These are phyloP conservation scores for Melanerpes aurifrons DNA, from an alignment of 2,113 vertebrate species.

Conservation along the genomic window DNA sequence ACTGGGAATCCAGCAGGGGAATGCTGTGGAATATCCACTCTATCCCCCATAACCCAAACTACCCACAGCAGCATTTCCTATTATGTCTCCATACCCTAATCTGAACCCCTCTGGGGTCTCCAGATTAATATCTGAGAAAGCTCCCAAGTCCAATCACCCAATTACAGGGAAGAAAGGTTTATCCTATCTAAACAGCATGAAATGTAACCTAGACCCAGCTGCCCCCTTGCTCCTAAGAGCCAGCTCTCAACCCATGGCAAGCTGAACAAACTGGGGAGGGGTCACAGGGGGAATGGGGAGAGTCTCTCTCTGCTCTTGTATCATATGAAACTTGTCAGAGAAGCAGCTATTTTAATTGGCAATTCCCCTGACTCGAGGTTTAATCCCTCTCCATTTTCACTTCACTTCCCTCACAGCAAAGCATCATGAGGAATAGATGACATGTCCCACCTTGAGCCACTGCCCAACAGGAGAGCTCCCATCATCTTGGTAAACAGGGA, in stretches of 20 bases:
- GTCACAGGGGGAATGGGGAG: slow-evolving; percentile 16
- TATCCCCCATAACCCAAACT: slow-evolving; percentile 72
- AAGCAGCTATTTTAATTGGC: slow-evolving; percentile 47
- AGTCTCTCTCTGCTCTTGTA: slow-evolving; percentile 19
- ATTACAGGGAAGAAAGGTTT: slow-evolving; percentile 73
- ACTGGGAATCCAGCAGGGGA: slow-evolving; percentile 24
- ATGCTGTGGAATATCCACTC: slow-evolving; percentile 24
- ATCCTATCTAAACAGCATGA: slow-evolving; percentile 75
- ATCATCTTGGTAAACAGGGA: accelerated
- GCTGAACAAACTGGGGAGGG: slow-evolving; percentile 60
- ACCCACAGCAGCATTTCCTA: slow-evolving; percentile 70
- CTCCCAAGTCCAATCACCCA: slow-evolving; percentile 64
- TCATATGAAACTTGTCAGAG: slow-evolving; percentile 53
- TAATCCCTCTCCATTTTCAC: slow-evolving; percentile 18
- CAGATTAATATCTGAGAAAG: slow-evolving; percentile 75
- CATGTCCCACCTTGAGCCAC: not conserved
- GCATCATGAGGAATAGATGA: not conserved
- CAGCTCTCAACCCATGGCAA: slow-evolving; percentile 63
- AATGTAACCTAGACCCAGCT: slow-evolving; percentile 66
- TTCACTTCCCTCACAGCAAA: not conserved
- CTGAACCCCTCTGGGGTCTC: slow-evolving; percentile 57
- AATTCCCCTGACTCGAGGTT: slow-evolving; percentile 31
- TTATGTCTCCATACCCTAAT: slow-evolving; percentile 77
- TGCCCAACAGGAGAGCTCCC: not conserved
- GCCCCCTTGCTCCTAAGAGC: slow-evolving; percentile 5